Base-by-base conservation (phyloP, 2,797 vertebrate species). In the Sphaeramia orbicularis region DNA sequence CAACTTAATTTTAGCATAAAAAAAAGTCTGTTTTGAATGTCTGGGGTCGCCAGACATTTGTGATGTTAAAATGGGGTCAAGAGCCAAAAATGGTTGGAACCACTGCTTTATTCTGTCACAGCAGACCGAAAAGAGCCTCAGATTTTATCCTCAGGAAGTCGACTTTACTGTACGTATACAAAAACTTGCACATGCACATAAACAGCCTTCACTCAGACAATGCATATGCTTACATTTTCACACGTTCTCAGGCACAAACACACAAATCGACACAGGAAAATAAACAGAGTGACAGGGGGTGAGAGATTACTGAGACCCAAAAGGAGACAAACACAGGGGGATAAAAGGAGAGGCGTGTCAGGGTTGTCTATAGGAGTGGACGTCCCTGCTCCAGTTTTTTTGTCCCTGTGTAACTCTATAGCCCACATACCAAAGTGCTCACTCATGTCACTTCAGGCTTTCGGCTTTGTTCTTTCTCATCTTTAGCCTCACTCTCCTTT, bases 341-440 rank as follows among this genome's bases (percentile, higher is more conserved):
- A 90, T 90, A 68, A 89, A 86, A 80, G 67, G 54, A 74, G 74
- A 80, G 86, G 86, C 55, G 80, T 85, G 86, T 81, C 82, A 3
- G 48, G 43, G 50, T 58, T 55, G 60, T 84, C 85, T 76, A 71
- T 72, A 76, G 84, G 55, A 85, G 72, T 65, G 50, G 71, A 83
- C 79, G 37, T 81, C 66, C 56, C 45, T 6, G 63, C 74, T 70
- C 69, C 21, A 70, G 85, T 71, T 80, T 84, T 30, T 7, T 69
- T 87, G 79, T 86, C 69, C 47, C 40, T 8, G 36, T 84, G 83
- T 84, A 91, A 92, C 80, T 86, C 79, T 81, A 91, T 88, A 89
- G 77, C 60, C 68, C 38, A 64, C 87, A 91, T 90, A 87, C 87
- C 91, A 83, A 42, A 65, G 60, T n/a, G 15, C 56, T 80, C 54